A percentile compares a stretch with the other conserved stretches of the same genome.
Conservation (phyloP, 2,797 vertebrate genomes). For the Hypotaenidia okinawae region DNA sequence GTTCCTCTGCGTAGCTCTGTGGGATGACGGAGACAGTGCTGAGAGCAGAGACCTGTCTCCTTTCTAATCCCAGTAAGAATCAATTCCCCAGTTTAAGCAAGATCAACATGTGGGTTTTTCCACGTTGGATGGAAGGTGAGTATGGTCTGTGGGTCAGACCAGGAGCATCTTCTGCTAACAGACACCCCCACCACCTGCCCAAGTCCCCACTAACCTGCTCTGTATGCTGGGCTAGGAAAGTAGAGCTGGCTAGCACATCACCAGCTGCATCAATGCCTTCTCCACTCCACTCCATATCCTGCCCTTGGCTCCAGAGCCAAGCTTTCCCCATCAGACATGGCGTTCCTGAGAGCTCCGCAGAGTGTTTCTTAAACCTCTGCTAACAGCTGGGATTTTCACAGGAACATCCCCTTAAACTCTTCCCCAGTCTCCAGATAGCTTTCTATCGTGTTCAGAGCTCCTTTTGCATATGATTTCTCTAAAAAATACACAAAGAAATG, state of each 20-base stretch:
- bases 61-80: slow-evolving; percentile 11
- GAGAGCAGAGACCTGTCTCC: not conserved
- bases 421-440: slow-evolving; percentile 34
- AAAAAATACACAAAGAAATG: not conserved
- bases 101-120: not conserved
- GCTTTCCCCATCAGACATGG: not conserved
- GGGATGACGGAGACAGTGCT: not conserved
- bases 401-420: slow-evolving; percentile 51
- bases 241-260: slow-evolving; percentile 20
- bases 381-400: slow-evolving; percentile 55
- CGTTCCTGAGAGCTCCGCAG: slow-evolving; percentile 24
- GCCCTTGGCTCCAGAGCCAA: not conserved
- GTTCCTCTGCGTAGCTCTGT: not conserved
- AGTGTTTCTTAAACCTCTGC: slow-evolving; percentile 46
- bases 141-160: not conserved
- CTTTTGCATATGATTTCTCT: slow-evolving; percentile 11
- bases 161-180: not conserved
- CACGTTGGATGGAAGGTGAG: not conserved
- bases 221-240: not conserved
- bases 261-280: not conserved
- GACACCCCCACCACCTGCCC: not conserved
- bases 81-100: not conserved
- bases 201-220: slow-evolving; percentile 1
- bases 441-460: slow-evolving; percentile 41
- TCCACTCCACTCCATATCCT: not conserved